A percentile compares a stretch with the other conserved stretches of the same genome.
Conservation (phyloP, 2,797 vertebrate species). For the Dicrostonyx torquatus region DNA sequence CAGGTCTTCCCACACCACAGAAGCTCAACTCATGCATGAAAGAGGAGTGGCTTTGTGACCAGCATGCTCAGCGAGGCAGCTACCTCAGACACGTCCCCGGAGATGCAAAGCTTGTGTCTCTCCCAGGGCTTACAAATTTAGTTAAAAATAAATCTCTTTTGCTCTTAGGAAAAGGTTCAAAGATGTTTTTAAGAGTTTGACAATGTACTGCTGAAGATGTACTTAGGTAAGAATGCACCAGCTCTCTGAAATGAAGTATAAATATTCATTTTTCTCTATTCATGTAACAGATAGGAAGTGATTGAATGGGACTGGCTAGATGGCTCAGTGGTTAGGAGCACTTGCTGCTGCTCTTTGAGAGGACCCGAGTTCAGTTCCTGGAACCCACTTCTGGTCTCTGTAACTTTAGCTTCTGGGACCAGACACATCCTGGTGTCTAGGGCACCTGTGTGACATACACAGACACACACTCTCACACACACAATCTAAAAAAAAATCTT, state of each 20-base stretch:
- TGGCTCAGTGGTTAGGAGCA: neutral
- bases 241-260: slow-evolving; percentile 33
- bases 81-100: neutral
- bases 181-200: slow-evolving; percentile 33
- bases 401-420: neutral
- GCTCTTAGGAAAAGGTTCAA: slow-evolving; percentile 20
- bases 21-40: neutral
- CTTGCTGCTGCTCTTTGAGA: neutral
- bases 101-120: neutral
- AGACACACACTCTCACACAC: neutral
- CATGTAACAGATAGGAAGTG: neutral
- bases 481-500: neutral
- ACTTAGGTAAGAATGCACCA: slow-evolving; percentile 43
- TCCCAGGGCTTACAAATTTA: slow-evolving; percentile 7
- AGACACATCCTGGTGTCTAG: neutral
- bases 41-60: neutral
- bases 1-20: neutral
- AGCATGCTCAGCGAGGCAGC: neutral
- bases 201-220: slow-evolving; percentile 33
- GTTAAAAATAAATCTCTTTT: slow-evolving; percentile 54
- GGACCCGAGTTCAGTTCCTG: neutral
- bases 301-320: neutral
- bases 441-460: neutral
- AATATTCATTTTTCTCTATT: slow-evolving; percentile 51
- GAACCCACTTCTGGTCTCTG: neutral